phyloP scores from a whole-genome alignment of 2,888 invertebrate species.

The Ellobium chinense region DNA sequence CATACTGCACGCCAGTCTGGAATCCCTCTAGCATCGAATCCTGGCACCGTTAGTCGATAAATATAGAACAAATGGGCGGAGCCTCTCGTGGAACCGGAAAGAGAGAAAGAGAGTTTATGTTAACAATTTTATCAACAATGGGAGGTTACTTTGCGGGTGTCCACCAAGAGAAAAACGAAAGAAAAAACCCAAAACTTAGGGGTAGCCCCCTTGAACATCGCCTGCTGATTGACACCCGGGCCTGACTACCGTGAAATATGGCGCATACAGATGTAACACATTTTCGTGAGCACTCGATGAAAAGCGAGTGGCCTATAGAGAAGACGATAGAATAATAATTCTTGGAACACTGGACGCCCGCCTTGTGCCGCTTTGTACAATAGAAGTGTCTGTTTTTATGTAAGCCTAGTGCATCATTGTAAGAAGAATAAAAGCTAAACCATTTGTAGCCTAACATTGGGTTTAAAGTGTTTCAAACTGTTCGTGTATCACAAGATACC shows the following conservation, averaged over 20 bases:
- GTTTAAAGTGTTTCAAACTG: too few relatives aligned
- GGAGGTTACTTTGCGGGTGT: conserved; percentile 10
- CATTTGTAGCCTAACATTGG: too few relatives aligned
- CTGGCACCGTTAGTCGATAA: background rate
- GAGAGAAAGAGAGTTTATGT: conserved; percentile 11
- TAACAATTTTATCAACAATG: background rate
- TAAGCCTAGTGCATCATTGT: too few relatives aligned
- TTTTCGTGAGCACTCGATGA: background rate
- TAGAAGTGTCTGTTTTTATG: too few relatives aligned
- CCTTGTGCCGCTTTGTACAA: too few relatives aligned
- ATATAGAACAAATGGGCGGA: background rate
- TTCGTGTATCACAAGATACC: too few relatives aligned
- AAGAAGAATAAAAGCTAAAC: too few relatives aligned
- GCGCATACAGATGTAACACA: background rate
- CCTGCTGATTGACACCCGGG: background rate
- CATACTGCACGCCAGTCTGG: background rate
- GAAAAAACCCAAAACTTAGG: background rate
- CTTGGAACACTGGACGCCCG: background rate
- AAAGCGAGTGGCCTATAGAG: background rate
- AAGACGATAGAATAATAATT: background rate
- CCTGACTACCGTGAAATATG: background rate
- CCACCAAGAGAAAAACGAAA: background rate
- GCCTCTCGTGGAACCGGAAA: background rate
- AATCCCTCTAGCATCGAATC: background rate
- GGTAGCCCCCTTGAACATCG: background rate